Conservation (phyloP, 2,888 invertebrate species). For the Dilophus febrilis region DNA sequence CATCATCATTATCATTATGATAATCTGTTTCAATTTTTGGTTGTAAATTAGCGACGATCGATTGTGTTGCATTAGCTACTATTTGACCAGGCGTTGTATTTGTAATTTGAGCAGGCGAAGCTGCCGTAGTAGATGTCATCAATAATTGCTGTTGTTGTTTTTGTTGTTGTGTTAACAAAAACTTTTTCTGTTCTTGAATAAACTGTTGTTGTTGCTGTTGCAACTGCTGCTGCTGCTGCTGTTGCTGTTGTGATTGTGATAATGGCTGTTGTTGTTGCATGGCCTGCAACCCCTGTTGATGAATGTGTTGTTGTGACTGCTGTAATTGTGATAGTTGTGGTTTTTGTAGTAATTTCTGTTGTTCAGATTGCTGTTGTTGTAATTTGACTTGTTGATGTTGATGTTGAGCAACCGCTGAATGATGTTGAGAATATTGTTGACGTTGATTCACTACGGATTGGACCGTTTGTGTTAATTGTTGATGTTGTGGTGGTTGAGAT, state of each 20-base stretch:
- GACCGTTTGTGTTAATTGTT: background rate
- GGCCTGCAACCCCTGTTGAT: background rate
- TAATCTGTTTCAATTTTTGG: background rate
- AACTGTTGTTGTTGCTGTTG: too few species aligned
- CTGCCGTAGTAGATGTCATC: too few species aligned
- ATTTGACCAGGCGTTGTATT: too few species aligned
- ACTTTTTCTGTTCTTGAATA: too few species aligned
- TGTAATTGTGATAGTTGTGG: background rate
- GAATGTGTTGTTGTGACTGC: background rate
- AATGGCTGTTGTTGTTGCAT: conserved; percentile 13
- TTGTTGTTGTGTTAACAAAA: conserved; percentile 20
- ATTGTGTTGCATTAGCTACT: conserved; percentile 16
- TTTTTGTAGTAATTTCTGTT: too few species aligned
- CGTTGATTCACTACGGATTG: background rate
- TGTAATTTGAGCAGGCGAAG: too few species aligned
- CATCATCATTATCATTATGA: conserved; percentile 30
- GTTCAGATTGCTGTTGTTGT: too few species aligned
- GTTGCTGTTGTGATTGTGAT: conserved; percentile 7
- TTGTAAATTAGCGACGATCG: conserved; percentile 15
- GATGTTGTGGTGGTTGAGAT: background rate
- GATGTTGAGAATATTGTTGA: conserved; percentile 5
- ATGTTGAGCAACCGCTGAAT: conserved; percentile 13
- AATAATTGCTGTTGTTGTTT: too few species aligned
- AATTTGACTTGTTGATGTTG: conserved; percentile 1
- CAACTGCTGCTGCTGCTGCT: conserved; percentile 7